phyloP scores from a whole-genome alignment of 2,797 vertebrate species.

The Rhinoraja longicauda region DNA sequence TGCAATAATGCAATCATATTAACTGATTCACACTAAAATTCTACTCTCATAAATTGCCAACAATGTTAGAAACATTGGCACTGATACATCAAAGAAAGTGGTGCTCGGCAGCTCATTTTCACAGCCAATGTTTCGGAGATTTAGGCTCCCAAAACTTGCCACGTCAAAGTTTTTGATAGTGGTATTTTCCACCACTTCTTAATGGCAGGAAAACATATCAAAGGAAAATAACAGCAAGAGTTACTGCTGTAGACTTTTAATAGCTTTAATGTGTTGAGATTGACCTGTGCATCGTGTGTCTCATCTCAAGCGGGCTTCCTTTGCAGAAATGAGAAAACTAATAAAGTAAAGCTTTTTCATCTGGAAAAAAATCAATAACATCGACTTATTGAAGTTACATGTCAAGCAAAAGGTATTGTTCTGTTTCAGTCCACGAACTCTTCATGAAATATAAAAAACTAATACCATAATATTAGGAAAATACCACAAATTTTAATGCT shows the following conservation, averaged over 20 bases:
- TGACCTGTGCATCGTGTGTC: not conserved
- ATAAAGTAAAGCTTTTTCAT: not conserved
- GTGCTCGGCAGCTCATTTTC: too few species aligned
- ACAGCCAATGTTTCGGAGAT: not conserved
- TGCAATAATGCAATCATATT: too few species aligned
- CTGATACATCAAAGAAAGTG: too few species aligned
- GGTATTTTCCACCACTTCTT: not conserved
- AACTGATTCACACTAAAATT: too few species aligned
- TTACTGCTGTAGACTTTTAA: not conserved
- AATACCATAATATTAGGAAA: not conserved
- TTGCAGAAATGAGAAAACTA: not conserved
- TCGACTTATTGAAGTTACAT: not conserved
- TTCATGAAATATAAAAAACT: not conserved
- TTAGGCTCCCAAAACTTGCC: not conserved
- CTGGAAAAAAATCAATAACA: not conserved
- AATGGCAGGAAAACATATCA: not conserved
- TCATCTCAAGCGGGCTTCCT: not conserved
- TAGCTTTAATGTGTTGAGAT: not conserved
- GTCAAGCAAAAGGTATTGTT: not conserved
- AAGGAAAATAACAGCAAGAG: not conserved
- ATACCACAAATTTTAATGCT: not conserved
- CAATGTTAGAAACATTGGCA: too few species aligned
- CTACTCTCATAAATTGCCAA: too few species aligned
- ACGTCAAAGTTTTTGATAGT: not conserved
- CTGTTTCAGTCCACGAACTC: not conserved